These are phyloP conservation scores for Gallirallus australis DNA, from an alignment of 2,797 vertebrate species.

Conservation along the genomic window DNA sequence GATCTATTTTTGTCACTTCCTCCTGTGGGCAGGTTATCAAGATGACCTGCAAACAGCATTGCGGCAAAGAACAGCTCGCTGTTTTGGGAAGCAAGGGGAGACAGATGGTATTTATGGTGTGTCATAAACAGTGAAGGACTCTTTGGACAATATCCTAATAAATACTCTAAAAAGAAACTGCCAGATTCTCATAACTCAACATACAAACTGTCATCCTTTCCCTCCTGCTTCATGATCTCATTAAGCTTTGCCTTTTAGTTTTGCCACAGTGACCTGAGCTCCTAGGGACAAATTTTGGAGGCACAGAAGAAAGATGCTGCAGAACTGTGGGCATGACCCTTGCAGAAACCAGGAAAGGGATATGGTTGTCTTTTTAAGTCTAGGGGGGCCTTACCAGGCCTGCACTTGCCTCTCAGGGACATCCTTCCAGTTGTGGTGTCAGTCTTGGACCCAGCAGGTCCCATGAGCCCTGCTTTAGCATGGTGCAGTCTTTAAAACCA, in stretches of 20 bases:
- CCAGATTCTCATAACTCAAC: background rate
- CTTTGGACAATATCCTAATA: conserved; percentile 55
- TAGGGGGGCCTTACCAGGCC: background rate
- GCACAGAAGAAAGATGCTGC: background rate
- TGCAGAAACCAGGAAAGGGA: background rate
- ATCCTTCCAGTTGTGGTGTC: background rate
- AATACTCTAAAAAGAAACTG: conserved; percentile 33
- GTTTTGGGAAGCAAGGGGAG: background rate
- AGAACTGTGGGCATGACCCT: background rate
- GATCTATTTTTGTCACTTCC: conserved; percentile 64
- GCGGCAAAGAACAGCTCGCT: conserved; percentile 24
- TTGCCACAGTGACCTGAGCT: background rate
- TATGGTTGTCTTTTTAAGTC: background rate
- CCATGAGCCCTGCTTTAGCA: background rate
- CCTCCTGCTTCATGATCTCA: background rate
- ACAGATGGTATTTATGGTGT: conserved; percentile 20
- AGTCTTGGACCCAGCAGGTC: background rate
- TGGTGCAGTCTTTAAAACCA: background rate
- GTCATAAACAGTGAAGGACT: conserved; percentile 45
- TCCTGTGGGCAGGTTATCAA: conserved; percentile 56
- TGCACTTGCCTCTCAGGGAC: background rate
- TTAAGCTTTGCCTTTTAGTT: background rate
- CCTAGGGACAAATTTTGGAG: background rate
- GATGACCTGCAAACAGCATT: conserved; percentile 49
- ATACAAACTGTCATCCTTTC: background rate